Evolutionary conservation across 2,888 invertebrate genomes (phyloP).

Genomic region (Dasysyrphus tricinctus): DNA sequence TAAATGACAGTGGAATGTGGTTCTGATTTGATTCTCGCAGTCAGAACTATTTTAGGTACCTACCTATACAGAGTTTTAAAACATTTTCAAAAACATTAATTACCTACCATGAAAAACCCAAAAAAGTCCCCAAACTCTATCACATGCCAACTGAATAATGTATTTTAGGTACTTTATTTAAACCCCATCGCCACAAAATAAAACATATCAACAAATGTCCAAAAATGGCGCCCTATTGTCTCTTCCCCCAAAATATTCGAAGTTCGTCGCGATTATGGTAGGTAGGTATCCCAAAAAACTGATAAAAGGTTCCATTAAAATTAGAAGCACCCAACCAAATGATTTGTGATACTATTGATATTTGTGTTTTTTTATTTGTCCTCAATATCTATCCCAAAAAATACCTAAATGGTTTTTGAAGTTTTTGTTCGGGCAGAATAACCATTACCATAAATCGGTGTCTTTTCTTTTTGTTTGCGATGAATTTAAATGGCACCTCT

Average conservation of each 20-base stretch:
- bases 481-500: background rate
- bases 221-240: slow-evolving; percentile 2
- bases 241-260: background rate
- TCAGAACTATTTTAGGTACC: background rate
- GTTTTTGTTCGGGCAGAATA: background rate
- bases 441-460: slow-evolving; percentile 7
- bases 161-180: background rate
- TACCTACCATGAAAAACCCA: background rate
- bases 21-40: background rate
- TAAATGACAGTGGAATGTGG: slow-evolving; percentile 10
- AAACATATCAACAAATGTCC: slow-evolving; percentile 32
- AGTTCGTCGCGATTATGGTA: background rate
- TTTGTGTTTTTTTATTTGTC: too few relatives aligned
- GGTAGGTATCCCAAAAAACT: background rate
- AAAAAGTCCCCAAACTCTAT: background rate
- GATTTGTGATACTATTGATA: slow-evolving; percentile 50
- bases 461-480: background rate
- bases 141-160: background rate
- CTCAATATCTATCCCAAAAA: background rate
- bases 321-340: slow-evolving; percentile 53
- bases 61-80: too few relatives aligned
- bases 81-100: background rate
- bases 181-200: background rate
- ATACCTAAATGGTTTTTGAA: background rate
- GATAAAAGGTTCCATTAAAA: slow-evolving; percentile 62